Percentiles rank a stretch among this genome's conserved stretches.
phyloP scores from a whole-genome alignment of 2,797 vertebrate species.

The Anguilla marmorata region DNA sequence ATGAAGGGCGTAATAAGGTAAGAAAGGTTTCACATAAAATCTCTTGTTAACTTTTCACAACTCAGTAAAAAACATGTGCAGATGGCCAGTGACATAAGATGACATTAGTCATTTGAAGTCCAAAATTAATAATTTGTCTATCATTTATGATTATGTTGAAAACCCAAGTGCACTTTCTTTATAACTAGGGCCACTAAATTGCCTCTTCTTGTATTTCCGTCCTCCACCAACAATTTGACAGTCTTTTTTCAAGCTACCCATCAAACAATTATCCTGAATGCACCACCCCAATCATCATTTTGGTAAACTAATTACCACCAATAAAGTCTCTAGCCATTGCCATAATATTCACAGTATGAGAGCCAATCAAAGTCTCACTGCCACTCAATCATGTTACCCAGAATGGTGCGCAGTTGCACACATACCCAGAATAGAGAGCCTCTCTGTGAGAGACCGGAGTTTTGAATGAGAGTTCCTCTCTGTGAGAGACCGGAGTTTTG shows the following conservation, averaged over 20 bases:
- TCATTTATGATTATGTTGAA: not conserved
- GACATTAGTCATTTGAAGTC: not conserved
- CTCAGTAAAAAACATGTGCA: not conserved
- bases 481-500: not conserved
- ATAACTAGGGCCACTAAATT: not conserved
- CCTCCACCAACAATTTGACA: not conserved
- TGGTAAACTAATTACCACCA: not conserved
- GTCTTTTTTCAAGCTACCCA: not conserved
- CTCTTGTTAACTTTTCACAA: not conserved
- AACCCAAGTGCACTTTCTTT: not conserved
- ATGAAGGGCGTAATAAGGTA: not conserved
- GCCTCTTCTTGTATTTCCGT: not conserved
- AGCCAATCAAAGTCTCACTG: not conserved
- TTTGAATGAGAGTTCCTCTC: not conserved
- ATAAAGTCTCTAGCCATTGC: not conserved
- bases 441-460: not conserved
- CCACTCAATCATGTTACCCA: not conserved
- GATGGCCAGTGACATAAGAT: not conserved
- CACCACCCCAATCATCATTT: not conserved
- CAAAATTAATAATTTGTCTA: not conserved
- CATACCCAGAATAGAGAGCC: not conserved
- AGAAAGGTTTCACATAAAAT: not conserved
- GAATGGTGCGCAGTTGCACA: not conserved
- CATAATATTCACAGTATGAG: not conserved
- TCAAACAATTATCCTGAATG: not conserved